Conservation (phyloP, 2,888 invertebrate genomes). For the Steinernema hermaphroditum region DNA sequence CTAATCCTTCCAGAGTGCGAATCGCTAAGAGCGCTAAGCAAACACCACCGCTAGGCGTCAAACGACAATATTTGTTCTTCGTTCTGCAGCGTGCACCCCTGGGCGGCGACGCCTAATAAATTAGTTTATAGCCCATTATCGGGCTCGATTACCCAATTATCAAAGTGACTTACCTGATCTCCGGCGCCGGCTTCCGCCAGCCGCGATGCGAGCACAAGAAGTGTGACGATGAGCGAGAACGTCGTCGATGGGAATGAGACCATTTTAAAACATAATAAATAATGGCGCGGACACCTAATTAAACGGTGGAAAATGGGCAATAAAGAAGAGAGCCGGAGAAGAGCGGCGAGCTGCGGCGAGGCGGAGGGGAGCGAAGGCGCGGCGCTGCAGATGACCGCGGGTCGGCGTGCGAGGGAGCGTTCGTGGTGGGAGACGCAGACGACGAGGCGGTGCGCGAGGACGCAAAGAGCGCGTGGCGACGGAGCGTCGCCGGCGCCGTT, state of each 20-base stretch:
- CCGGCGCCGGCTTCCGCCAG: conserved; percentile 1
- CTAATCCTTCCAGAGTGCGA: not conserved
- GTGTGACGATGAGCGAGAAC: not conserved
- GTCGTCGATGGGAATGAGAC: not conserved
- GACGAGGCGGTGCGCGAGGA: not conserved
- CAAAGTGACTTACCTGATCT: conserved; percentile 26
- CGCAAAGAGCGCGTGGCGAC: not conserved
- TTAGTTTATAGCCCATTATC: conserved; percentile 7
- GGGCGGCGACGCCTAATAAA: not conserved
- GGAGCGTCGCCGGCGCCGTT: too few relatives aligned
- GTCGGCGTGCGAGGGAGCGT: too few relatives aligned
- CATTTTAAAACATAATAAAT: conserved; percentile 28
- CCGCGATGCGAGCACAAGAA: not conserved
- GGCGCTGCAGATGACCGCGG: too few relatives aligned
- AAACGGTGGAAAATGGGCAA: conserved; percentile 20
- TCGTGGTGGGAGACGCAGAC: not conserved
- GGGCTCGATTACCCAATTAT: not conserved
- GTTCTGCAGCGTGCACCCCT: not conserved
- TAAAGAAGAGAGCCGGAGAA: conserved; percentile 6
- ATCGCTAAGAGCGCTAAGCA: not conserved
- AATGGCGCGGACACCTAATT: conserved; percentile 10
- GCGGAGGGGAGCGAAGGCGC: not conserved
- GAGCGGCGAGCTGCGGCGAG: not conserved
- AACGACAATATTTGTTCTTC: not conserved
- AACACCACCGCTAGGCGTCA: not conserved